A percentile compares a stretch with the other conserved stretches of the same genome.
Conservation (phyloP, 2,113 vertebrate species). For the Montifringilla adamsi region DNA sequence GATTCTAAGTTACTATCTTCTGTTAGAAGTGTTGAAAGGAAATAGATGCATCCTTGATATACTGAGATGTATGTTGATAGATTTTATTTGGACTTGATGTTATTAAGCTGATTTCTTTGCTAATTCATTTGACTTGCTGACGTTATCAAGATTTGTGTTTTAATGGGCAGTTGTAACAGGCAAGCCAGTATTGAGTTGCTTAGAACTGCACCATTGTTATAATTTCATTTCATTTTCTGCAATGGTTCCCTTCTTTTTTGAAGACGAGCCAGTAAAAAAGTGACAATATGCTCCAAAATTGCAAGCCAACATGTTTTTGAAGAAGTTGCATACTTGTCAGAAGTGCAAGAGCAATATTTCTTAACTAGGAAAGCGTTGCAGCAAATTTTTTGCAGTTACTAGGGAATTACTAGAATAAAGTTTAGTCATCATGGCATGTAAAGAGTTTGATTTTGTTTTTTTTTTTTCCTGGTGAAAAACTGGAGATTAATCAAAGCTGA, state of each 20-base stretch:
- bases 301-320: neutral
- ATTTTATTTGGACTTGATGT: neutral
- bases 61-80: neutral
- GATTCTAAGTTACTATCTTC: neutral
- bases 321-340: neutral
- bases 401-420: neutral
- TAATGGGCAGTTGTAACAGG: neutral
- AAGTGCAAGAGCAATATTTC: neutral
- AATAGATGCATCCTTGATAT: neutral
- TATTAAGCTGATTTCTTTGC: slow-evolving; percentile 1
- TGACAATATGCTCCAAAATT: neutral
- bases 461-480: neutral
- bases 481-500: neutral
- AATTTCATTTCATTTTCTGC: neutral
- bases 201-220: neutral
- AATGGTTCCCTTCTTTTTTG: neutral
- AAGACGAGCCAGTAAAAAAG: neutral
- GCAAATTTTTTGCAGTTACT: neutral
- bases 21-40: neutral
- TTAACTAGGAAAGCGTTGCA: neutral
- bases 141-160: neutral
- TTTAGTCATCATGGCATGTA: neutral
- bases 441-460: neutral
- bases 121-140: slow-evolving; percentile 18
- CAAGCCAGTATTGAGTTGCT: neutral